These are phyloP conservation scores for Ephialtes manifestator DNA, from an alignment of 2,888 invertebrate species.

Conservation along the genomic window DNA sequence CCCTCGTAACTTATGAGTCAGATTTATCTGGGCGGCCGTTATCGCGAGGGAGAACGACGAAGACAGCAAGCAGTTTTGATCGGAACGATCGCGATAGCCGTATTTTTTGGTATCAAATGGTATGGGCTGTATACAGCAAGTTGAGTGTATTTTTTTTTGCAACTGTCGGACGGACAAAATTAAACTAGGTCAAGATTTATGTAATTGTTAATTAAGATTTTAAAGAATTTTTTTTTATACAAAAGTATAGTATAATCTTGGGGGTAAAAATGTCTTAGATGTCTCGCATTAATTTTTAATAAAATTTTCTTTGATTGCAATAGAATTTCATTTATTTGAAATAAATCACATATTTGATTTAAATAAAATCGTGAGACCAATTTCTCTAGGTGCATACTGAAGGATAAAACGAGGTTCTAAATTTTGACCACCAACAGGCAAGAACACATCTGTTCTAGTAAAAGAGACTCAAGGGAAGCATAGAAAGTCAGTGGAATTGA, in stretches of 20 bases:
- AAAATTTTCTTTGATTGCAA: no score
- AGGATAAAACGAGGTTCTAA: background rate
- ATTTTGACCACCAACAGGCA: background rate
- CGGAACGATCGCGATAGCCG: slow-evolving; percentile 17
- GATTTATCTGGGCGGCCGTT: slow-evolving; percentile 81
- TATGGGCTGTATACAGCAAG: background rate
- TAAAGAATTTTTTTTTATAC: background rate
- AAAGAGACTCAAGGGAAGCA: slow-evolving; percentile 63
- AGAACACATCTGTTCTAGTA: slow-evolving; percentile 1
- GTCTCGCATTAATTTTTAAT: no score
- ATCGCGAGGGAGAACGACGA: slow-evolving; percentile 66
- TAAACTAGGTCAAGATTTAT: background rate
- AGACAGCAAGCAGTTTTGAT: slow-evolving; percentile 46
- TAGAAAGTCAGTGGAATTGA: slow-evolving; percentile 41
- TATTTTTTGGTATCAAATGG: slow-evolving; percentile 14
- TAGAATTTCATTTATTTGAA: no score
- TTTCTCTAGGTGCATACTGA: no score
- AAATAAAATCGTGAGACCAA: no score
- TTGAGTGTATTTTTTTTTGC: background rate
- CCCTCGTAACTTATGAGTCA: slow-evolving; percentile 84
- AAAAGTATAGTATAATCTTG: no score
- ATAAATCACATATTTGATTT: no score
- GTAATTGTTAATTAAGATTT: background rate
- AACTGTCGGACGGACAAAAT: background rate
- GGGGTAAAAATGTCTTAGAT: no score